Evolutionary conservation across 2,888 invertebrate species (phyloP).

Genomic region (Branchipolynoe longqiensis): DNA sequence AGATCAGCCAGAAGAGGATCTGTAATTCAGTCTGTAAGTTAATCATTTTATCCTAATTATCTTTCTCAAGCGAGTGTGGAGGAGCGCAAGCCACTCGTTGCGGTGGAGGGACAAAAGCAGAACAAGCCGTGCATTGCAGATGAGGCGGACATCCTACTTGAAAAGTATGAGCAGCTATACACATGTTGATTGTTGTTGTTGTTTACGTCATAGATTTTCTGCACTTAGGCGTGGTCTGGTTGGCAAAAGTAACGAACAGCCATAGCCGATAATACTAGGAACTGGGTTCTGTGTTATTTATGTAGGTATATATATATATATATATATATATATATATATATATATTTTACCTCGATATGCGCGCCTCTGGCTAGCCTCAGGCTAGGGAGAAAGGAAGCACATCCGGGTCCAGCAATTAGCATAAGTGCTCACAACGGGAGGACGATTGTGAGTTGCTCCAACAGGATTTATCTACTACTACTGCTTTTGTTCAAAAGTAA

Average conservation of each 20-base stretch:
- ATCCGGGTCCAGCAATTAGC: no score
- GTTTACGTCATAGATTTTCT: background rate
- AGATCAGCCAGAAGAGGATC: no score
- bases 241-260: background rate
- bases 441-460: no score
- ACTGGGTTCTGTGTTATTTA: background rate
- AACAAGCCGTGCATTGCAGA: background rate
- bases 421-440: no score
- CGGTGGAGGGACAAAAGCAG: background rate
- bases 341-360: no score
- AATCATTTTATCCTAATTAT: background rate
- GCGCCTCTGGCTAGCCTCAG: no score
- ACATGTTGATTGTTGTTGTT: background rate
- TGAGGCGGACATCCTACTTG: constrained; percentile 14
- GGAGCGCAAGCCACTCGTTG: constrained; percentile 23
- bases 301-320: background rate
- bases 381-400: no score
- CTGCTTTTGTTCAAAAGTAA: no score
- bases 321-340: background rate
- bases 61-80: constrained; percentile 2
- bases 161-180: background rate
- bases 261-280: background rate
- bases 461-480: no score
- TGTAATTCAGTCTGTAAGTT: background rate
- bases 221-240: background rate